A percentile compares a stretch with the other conserved stretches of the same genome.
phyloP scores from a whole-genome alignment of 2,888 invertebrate genomes.

The Metallyticus violacea region DNA sequence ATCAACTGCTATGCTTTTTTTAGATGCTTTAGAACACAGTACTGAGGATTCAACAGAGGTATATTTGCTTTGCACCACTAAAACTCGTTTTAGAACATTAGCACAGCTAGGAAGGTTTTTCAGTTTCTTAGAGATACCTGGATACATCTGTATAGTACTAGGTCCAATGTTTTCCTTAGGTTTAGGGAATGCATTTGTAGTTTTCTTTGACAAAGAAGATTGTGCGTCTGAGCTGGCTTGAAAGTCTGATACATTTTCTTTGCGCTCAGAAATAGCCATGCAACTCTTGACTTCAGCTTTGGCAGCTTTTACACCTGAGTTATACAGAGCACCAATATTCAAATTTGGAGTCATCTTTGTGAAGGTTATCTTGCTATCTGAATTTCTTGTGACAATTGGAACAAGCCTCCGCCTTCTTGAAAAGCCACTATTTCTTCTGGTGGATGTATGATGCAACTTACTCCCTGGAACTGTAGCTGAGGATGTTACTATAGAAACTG shows the following conservation, averaged over 20 bases:
- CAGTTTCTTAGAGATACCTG: constrained; percentile 7
- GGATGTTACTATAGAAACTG: background rate
- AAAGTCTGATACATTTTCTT: constrained; percentile 25
- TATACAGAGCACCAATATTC: background rate
- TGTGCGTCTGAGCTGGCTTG: background rate
- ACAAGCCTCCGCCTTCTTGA: background rate
- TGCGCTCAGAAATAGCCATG: constrained; percentile 18
- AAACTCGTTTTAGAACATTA: constrained; percentile 26
- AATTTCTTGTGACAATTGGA: background rate
- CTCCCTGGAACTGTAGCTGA: background rate
- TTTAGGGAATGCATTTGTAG: constrained; percentile 10
- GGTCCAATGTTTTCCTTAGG: constrained; percentile 30
- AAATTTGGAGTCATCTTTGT: background rate
- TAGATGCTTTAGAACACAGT: background rate
- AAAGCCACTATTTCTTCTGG: background rate
- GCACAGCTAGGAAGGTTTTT: constrained; percentile 11
- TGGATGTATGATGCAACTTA: background rate
- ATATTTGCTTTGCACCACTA: constrained; percentile 25
- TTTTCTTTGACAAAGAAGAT: constrained; percentile 3
- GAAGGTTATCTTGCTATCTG: background rate
- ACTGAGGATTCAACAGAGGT: background rate
- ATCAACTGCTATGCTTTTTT: background rate
- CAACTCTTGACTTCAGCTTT: background rate
- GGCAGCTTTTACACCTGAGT: background rate
- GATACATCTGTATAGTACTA: constrained; percentile 18